A percentile compares a stretch with the other conserved stretches of the same genome.
Evolutionary conservation across 2,888 invertebrate genomes (phyloP).

Genomic region (Cantharis flavilabris): DNA sequence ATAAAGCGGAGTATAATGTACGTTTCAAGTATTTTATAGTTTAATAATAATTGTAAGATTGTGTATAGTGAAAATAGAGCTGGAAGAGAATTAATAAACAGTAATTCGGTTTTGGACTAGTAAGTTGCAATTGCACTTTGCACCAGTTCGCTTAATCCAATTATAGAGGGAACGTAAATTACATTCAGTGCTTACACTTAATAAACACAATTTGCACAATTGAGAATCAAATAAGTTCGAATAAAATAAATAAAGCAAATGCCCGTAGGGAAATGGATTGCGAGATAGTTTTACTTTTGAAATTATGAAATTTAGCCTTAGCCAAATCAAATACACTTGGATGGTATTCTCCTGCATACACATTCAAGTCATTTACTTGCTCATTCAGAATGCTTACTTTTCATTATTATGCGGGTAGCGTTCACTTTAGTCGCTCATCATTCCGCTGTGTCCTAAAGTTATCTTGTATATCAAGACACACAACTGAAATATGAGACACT

Average conservation of each 20-base stretch:
- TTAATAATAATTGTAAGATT: slow-evolving; percentile 13
- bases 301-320: not conserved
- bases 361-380: slow-evolving; percentile 11
- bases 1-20: not conserved
- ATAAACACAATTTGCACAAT: slow-evolving; percentile 2
- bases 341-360: not conserved
- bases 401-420: slow-evolving; percentile 19
- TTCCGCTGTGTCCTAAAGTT: slow-evolving; percentile 12
- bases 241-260: not conserved
- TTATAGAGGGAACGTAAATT: slow-evolving; percentile 16
- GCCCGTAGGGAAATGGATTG: not conserved
- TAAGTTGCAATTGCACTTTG: slow-evolving; percentile 15
- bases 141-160: slow-evolving; percentile 17
- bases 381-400: slow-evolving; percentile 13
- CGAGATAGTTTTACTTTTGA: not conserved
- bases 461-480: slow-evolving; percentile 14
- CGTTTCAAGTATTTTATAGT: slow-evolving; percentile 1
- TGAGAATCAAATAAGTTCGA: not conserved
- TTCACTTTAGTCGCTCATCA: slow-evolving; percentile 22
- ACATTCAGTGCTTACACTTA: slow-evolving; percentile 16
- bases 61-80: not conserved
- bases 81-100: slow-evolving; percentile 11
- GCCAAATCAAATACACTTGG: not conserved
- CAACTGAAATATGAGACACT: slow-evolving; percentile 25
- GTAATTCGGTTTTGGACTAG: slow-evolving; percentile 12